phyloP scores from a whole-genome alignment of 2,888 invertebrate genomes.

The Fabriciana adippe region DNA sequence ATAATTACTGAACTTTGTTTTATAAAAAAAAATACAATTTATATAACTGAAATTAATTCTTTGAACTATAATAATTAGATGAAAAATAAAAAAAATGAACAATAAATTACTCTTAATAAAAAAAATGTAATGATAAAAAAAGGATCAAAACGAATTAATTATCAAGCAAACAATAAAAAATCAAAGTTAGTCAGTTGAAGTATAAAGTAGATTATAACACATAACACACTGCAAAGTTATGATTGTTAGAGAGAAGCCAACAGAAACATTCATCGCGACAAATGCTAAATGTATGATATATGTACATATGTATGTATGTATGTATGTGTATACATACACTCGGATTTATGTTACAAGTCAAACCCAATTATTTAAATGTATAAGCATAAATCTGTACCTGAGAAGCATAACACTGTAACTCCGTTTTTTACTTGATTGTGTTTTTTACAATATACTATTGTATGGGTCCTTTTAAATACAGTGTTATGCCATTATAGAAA shows the following conservation, averaged over 20 bases:
- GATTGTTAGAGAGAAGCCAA: slow-evolving; percentile 41
- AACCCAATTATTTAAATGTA: background rate
- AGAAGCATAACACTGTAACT: too few species aligned
- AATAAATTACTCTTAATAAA: background rate
- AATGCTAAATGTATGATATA: slow-evolving; percentile 14
- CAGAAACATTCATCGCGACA: slow-evolving; percentile 36
- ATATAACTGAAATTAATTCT: background rate
- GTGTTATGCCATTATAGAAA: too few species aligned
- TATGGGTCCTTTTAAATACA: too few species aligned
- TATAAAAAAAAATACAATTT: background rate
- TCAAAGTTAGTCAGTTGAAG: slow-evolving; percentile 27
- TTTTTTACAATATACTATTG: too few species aligned
- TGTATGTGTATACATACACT: background rate
- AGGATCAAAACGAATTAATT: too few species aligned
- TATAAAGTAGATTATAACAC: background rate
- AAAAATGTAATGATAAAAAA: background rate
- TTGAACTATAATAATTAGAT: background rate
- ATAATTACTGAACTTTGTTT: too few species aligned
- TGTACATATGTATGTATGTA: background rate
- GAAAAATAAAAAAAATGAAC: too few species aligned
- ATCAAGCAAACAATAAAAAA: background rate
- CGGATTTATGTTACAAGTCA: background rate
- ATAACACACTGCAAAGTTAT: slow-evolving; percentile 29
- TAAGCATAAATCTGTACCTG: too few species aligned
- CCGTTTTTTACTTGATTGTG: too few species aligned